A percentile compares a stretch with the other conserved stretches of the same genome.
Conservation (phyloP, 2,797 vertebrate genomes). For the Champsocephalus esox region DNA sequence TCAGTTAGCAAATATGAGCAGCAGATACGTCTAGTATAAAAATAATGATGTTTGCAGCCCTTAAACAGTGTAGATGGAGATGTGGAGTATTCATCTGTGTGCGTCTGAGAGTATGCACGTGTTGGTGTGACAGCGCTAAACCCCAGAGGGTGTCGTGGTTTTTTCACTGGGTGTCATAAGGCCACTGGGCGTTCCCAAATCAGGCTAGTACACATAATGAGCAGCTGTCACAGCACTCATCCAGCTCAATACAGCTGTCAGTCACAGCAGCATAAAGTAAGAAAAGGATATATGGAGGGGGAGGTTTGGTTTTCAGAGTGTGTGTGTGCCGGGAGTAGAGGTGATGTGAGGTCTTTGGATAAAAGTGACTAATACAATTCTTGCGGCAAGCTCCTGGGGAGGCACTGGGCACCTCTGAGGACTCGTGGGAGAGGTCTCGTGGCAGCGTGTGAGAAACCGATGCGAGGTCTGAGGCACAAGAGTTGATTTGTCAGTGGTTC, state of each 20-base stretch:
- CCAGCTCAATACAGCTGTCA: conserved; percentile 75
- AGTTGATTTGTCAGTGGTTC: conserved; percentile 27
- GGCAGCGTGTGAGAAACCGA: conserved; percentile 23
- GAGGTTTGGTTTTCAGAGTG: background rate
- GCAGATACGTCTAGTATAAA: no score
- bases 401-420: conserved; percentile 7
- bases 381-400: background rate
- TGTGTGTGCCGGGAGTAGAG: background rate
- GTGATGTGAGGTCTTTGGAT: conserved; percentile 27
- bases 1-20: no score
- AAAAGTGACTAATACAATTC: conserved; percentile 56
- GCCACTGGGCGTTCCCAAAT: conserved; percentile 46
- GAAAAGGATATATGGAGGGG: conserved; percentile 10
- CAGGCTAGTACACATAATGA: conserved; percentile 43
- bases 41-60: no score
- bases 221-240: conserved; percentile 57
- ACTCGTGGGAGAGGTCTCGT: conserved; percentile 17
- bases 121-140: conserved; percentile 55
- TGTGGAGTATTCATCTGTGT: background rate
- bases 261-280: conserved; percentile 50
- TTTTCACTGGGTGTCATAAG: conserved; percentile 56
- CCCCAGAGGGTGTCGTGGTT: conserved; percentile 30
- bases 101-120: conserved; percentile 7
- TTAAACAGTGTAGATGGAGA: background rate
- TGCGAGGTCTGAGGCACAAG: background rate